Evolutionary conservation across 2,888 invertebrate species (phyloP), one percentile per base, ranked within the genome.

Genomic region (Macrosoma leucophasiata): DNA sequence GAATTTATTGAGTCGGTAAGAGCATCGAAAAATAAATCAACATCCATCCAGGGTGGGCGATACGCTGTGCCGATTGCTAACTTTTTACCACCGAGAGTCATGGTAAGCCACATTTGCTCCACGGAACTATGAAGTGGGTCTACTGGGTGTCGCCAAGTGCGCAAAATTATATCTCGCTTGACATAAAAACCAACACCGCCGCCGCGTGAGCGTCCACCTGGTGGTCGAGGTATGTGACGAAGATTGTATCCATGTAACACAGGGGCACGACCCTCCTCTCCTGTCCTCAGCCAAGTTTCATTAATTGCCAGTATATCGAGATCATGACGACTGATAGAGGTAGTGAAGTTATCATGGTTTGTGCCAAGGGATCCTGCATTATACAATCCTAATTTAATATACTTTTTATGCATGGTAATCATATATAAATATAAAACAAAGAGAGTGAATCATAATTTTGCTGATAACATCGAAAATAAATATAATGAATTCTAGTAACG

Each of bases 181-280:
- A 45, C 33, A 22, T 45, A 48, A 15, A 46, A 48, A 4, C 36
- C 42, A 2, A 41, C 42, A 2, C 43, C 41, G 8, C 46, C 45
- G 0, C 47, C 19, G 8, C 24, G 13, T 39, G 8, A 46, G 22
- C 6, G 37, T 10, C 6, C 40, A 50, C 3, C 21, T 30, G 2
- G 45, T 12, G 22, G 12, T 5, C 31, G 5, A 4, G 31, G 24
- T 29, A 14, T 35, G n/a, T 35, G 31, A 12, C 31, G 2, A 27
- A 33, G 31, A 8, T 6, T 30, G 18, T 40, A 40, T 2, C 24
- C 21, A 1, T 29, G 30, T 19, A 36, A 12, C 2, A 2, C 6
- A 7, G 36, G 36, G 4, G 32, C 36, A n/a, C 20, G 13, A 3
- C 1, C 12, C 2, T 29, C 36, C 26, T 39, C 31, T 7, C 36